Evolutionary conservation across 1,140 invertebrate species (phyloP).

Genomic region (Lysiphlebus fabarum): DNA sequence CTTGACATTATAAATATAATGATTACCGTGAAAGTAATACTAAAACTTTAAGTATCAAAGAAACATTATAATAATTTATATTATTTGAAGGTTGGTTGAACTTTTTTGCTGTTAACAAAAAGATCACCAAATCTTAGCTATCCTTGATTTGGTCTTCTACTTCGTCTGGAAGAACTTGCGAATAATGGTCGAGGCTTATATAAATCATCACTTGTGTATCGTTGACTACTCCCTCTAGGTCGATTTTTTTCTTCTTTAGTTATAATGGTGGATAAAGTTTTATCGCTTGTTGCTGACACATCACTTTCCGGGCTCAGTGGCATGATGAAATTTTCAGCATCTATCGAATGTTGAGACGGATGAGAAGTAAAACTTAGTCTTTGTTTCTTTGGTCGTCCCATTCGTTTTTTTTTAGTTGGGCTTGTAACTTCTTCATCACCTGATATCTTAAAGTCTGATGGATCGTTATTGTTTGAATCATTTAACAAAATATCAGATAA

Average conservation of each 20-base stretch:
- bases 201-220: slow-evolving; percentile 66
- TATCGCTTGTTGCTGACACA: slow-evolving; percentile 50
- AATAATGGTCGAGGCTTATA: slow-evolving; percentile 66
- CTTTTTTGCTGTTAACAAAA: no score
- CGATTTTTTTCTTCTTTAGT: slow-evolving; percentile 23
- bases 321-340: slow-evolving; percentile 51
- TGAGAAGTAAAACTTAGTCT: slow-evolving; percentile 26
- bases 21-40: no score
- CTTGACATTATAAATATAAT: no score
- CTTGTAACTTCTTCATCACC: slow-evolving; percentile 24
- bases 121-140: no score
- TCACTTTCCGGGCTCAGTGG: slow-evolving; percentile 54
- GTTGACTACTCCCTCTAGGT: slow-evolving; percentile 51
- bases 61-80: no score
- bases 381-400: slow-evolving; percentile 41
- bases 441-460: slow-evolving; percentile 27
- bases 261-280: slow-evolving; percentile 20
- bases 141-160: slow-evolving; percentile 44
- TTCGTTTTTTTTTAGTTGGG: slow-evolving; percentile 38
- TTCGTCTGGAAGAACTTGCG: slow-evolving; percentile 52
- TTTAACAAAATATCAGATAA: slow-evolving; percentile 43
- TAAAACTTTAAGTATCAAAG: no score
- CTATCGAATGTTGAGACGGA: slow-evolving; percentile 33
- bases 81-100: no score
- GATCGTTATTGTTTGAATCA: slow-evolving; percentile 46